phyloP scores from a whole-genome alignment of 2,888 invertebrate species.

The Eurytoma adleriae region DNA sequence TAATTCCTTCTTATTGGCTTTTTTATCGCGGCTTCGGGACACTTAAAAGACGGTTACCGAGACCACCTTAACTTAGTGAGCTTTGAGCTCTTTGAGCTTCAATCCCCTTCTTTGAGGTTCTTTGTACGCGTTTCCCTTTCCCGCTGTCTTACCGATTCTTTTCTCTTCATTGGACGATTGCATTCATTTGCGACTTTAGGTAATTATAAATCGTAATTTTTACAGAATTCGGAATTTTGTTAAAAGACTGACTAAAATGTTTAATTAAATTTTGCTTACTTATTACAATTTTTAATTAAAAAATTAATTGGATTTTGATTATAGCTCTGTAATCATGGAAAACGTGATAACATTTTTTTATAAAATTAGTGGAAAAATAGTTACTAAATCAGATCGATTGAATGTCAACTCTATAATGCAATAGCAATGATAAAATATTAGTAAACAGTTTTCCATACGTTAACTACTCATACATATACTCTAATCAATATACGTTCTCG shows the following conservation, averaged over 20 bases:
- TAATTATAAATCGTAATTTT: slow-evolving; percentile 31
- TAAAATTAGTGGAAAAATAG: too few relatives aligned
- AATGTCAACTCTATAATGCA: too few relatives aligned
- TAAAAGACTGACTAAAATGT: background rate
- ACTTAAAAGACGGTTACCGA: background rate
- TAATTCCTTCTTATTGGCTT: slow-evolving; percentile 38
- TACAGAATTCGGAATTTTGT: background rate
- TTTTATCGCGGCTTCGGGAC: background rate
- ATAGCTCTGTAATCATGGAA: too few relatives aligned
- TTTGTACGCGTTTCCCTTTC: background rate
- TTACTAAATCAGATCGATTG: too few relatives aligned
- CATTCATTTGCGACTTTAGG: background rate
- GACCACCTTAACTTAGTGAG: slow-evolving; percentile 15
- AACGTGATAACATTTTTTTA: too few relatives aligned
- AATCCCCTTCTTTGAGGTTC: background rate
- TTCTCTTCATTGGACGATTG: background rate
- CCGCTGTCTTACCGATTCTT: background rate
- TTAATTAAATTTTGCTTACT: background rate
- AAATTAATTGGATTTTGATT: background rate
- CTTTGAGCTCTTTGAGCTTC: background rate
- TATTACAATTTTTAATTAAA: background rate
- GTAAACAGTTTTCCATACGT: too few relatives aligned
- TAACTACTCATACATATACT: too few relatives aligned
- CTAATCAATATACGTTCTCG: too few relatives aligned
- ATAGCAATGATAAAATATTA: too few relatives aligned